Evolutionary conservation across 2,113 vertebrate genomes (phyloP).

Genomic region (Zootoca vivipara): DNA sequence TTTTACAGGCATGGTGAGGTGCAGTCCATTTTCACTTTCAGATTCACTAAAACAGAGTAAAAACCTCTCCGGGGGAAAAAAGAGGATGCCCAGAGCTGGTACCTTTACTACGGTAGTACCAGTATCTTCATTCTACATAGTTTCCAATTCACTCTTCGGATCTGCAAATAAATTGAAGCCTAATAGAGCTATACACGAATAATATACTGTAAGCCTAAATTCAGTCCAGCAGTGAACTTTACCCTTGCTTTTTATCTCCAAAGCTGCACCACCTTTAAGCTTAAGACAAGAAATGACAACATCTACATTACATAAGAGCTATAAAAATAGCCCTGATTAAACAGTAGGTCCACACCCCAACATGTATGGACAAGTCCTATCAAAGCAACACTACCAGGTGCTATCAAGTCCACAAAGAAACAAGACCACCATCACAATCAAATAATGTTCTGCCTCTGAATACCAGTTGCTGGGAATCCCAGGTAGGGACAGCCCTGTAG

Average conservation of each 20-base stretch:
- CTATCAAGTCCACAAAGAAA: constrained; percentile 1
- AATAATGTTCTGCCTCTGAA: neutral
- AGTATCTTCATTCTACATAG: neutral
- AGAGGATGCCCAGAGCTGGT: neutral
- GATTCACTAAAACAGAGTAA: neutral
- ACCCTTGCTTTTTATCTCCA: neutral
- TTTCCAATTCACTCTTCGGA: neutral
- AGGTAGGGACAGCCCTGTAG: too few relatives aligned
- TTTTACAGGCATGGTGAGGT: neutral
- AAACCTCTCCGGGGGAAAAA: neutral
- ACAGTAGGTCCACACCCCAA: constrained; percentile 56
- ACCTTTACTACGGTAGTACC: too few relatives aligned
- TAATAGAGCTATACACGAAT: neutral
- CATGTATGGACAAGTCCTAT: constrained; percentile 7
- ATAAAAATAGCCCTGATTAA: constrained; percentile 56
- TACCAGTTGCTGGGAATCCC: too few relatives aligned
- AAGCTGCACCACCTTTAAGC: constrained; percentile 38
- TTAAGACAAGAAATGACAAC: neutral
- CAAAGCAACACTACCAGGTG: constrained; percentile 50
- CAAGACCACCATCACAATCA: constrained; percentile 15
- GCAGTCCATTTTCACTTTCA: neutral
- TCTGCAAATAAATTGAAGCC: neutral
- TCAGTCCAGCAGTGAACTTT: neutral
- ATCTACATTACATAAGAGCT: constrained; percentile 50
- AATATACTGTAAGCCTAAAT: too few relatives aligned